Conservation (phyloP, 2,888 invertebrate species). For the Boloria selene region DNA sequence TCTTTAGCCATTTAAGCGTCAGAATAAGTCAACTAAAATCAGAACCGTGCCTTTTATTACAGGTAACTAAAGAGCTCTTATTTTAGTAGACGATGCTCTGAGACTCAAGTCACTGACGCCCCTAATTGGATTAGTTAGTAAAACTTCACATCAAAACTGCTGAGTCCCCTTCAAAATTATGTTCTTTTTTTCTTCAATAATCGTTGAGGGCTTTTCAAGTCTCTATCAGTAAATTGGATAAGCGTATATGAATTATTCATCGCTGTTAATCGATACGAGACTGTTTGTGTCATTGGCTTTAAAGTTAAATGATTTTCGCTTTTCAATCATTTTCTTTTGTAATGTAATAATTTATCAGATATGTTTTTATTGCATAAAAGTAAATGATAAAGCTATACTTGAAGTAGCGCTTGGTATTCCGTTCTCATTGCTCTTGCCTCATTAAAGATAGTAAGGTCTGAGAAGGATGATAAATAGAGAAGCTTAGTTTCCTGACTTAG, state of each 20-base stretch:
- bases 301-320: too few relatives aligned
- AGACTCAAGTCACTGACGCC: slow-evolving; percentile 37
- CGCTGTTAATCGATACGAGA: slow-evolving; percentile 11
- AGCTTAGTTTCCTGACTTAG: too few relatives aligned
- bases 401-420: too few relatives aligned
- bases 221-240: slow-evolving; percentile 24
- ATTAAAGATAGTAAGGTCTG: too few relatives aligned
- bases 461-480: too few relatives aligned
- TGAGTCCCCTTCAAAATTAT: slow-evolving; percentile 54
- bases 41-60: slow-evolving; percentile 37
- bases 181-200: slow-evolving; percentile 32
- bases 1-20: slow-evolving; percentile 31
- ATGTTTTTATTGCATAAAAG: too few relatives aligned
- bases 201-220: slow-evolving; percentile 25
- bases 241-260: slow-evolving; percentile 25
- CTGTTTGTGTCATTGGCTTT: not conserved
- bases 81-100: slow-evolving; percentile 37
- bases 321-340: too few relatives aligned
- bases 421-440: too few relatives aligned
- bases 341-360: too few relatives aligned
- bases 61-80: slow-evolving; percentile 39
- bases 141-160: slow-evolving; percentile 56
- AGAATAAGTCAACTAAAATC: slow-evolving; percentile 34
- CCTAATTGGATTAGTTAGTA: slow-evolving; percentile 74
- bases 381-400: too few relatives aligned